phyloP scores from a whole-genome alignment of 2,113 vertebrate species.

The Rhadina sibilatrix region DNA sequence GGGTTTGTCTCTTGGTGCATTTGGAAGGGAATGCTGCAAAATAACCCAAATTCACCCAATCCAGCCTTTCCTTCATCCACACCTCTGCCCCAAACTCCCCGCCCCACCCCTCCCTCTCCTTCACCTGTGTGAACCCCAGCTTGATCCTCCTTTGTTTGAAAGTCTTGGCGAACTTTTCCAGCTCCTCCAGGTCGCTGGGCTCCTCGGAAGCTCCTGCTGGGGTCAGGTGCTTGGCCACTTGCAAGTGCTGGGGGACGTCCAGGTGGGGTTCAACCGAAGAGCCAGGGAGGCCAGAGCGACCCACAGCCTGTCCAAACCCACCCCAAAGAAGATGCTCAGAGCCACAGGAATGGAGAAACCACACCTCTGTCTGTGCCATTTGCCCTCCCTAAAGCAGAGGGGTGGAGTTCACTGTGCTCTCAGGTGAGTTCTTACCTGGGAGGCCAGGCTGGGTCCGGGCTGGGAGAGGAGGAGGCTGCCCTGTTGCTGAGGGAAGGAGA shows the following conservation, averaged over 20 bases:
- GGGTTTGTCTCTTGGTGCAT: accelerated
- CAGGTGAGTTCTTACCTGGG: conserved; percentile 81
- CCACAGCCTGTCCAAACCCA: conserved; percentile 76
- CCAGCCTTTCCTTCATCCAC: neutral
- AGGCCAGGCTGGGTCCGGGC: conserved; percentile 84
- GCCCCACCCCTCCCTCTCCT: neutral
- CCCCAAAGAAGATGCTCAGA: neutral
- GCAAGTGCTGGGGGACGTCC: conserved; percentile 87
- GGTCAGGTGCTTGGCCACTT: conserved; percentile 85
- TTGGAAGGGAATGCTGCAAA: neutral
- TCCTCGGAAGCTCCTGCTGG: conserved; percentile 81
- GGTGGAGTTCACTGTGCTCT: accelerated
- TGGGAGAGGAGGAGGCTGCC: conserved; percentile 88
- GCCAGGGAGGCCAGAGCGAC: conserved; percentile 84
- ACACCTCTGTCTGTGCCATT: accelerated
- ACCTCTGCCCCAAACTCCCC: neutral
- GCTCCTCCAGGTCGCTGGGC: conserved; percentile 93
- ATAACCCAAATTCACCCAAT: neutral
- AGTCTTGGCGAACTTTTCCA: conserved; percentile 97
- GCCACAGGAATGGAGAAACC: accelerated
- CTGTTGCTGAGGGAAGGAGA: conserved; percentile 89
- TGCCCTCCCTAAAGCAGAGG: neutral
- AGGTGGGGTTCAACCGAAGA: conserved; percentile 88
- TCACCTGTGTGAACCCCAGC: conserved; percentile 95
- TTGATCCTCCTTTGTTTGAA: conserved; percentile 99